Evolutionary conservation across 2,888 invertebrate genomes (phyloP).

Genomic region (Eupithecia dodoneata): DNA sequence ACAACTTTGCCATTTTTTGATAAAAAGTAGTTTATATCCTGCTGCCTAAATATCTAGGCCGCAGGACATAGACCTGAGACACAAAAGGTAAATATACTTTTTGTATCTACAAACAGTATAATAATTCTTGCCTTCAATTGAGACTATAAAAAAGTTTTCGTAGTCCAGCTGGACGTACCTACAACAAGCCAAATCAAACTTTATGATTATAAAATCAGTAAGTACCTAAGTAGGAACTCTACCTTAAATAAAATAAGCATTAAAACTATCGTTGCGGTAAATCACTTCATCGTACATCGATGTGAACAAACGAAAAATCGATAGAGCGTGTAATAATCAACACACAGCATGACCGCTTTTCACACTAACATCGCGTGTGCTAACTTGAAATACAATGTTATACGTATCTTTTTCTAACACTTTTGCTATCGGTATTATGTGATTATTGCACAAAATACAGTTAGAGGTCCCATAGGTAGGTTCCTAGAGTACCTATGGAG

Average conservation of each 20-base stretch:
- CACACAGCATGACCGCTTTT: constrained; percentile 50
- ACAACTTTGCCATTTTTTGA: background rate
- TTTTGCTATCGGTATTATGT: background rate
- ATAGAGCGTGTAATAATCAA: constrained; percentile 51
- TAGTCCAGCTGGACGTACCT: too few species aligned
- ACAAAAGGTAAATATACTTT: too few species aligned
- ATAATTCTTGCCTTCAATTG: too few species aligned
- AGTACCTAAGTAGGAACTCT: background rate
- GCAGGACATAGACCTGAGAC: too few species aligned
- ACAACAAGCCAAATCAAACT: too few species aligned
- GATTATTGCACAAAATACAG: background rate
- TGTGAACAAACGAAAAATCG: constrained; percentile 45
- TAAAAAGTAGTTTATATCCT: background rate
- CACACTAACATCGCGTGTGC: constrained; percentile 45
- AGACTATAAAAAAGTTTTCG: too few species aligned
- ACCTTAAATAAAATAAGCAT: background rate
- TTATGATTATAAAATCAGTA: background rate
- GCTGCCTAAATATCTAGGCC: too few species aligned
- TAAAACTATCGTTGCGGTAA: constrained; percentile 24
- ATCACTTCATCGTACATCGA: constrained; percentile 43
- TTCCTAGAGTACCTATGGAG: background rate
- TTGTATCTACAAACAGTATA: too few species aligned
- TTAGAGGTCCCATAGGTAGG: background rate
- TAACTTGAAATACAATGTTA: constrained; percentile 6
- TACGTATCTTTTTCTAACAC: background rate